Base-by-base conservation (phyloP, 2,888 invertebrate genomes). In the Meloe dianella region DNA sequence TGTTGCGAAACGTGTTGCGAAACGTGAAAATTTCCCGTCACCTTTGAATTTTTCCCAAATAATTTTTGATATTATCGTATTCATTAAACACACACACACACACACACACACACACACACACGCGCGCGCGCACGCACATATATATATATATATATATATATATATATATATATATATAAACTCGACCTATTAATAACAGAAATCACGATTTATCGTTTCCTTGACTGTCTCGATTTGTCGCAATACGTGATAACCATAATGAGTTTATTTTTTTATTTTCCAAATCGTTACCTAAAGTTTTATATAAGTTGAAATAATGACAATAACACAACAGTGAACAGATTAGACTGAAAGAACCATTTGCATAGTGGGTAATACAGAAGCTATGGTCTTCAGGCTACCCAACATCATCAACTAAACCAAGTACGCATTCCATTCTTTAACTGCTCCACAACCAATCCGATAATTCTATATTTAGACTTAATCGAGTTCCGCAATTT, bases 321-420 rank as follows among this genome's bases (percentile, higher is more conserved):
- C 67, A 58, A 59, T 61, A 64, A 64, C 56, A 17, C 73, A 73
- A 71, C 73, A 70, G 70, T 65, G 74, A 76, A 79, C 78, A 79
- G 79, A 80, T 80, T 80, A 80, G 78, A 72, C 73, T 63, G 68
- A 72, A 74, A 74, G 47, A 47, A 9, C 47, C 77, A 80, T 79
- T 80, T 75, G 78, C 80, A 78, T 79, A 77, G 72, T 72, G 77
- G 69, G 78, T 78, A 78, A 78, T 74, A 75, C 76, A 71, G 78
- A 73, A 77, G 78, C 77, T 56, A 57, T 67, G 61, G 63, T 67
- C 66, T 66, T 66, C 66, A 41, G 66, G 57, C 63, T 61, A 57
- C 41, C 66, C 60, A 63, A 54, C 66, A 63, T 62, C 47, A 47
- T 47, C 47, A 58, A 41, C 38, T 47, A 65, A n/a, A 57, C 17